Conservation (phyloP, 2,797 vertebrate species). For the Gymnothorax javanicus region DNA sequence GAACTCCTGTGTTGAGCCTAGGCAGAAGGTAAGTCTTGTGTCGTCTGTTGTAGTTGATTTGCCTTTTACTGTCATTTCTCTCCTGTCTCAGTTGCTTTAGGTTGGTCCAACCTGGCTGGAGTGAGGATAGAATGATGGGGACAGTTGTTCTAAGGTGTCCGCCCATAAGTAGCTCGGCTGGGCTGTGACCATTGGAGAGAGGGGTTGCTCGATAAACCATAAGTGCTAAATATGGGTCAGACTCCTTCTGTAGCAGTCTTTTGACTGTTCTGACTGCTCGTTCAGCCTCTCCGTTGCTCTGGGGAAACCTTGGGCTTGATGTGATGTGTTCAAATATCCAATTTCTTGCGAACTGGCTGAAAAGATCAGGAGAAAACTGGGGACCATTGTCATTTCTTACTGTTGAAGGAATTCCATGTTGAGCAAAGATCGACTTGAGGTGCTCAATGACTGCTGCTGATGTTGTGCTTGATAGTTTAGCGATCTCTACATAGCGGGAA, state of each 20-base stretch:
- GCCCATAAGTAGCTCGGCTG: conserved; percentile 14
- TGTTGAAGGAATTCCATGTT: not conserved
- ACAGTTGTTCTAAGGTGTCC: conserved; percentile 17
- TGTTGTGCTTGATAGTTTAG: too few relatives aligned
- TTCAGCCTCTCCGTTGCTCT: conserved; percentile 25
- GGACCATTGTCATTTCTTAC: conserved; percentile 12
- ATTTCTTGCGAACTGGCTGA: conserved; percentile 1
- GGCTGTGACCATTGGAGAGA: conserved; percentile 15
- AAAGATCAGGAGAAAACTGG: not conserved
- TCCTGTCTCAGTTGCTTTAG: conserved; percentile 9
- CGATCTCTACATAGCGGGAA: too few relatives aligned
- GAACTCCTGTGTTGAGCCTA: not conserved
- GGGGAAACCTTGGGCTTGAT: conserved; percentile 18
- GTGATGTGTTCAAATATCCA: conserved; percentile 21
- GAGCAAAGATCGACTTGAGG: conserved; percentile 17
- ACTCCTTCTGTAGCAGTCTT: conserved; percentile 21
- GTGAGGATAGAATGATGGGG: not conserved
- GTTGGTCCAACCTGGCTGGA: conserved; percentile 21
- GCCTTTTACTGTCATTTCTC: conserved; percentile 14
- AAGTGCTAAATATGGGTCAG: not conserved
- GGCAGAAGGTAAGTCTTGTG: conserved; percentile 1
- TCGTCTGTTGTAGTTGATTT: conserved; percentile 16
- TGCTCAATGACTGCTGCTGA: conserved; percentile 25
- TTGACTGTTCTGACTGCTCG: conserved; percentile 21
- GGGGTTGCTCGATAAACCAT: conserved; percentile 28